Conservation (phyloP, 92 coral and sea anemone genomes). For the Ricordea florida region DNA sequence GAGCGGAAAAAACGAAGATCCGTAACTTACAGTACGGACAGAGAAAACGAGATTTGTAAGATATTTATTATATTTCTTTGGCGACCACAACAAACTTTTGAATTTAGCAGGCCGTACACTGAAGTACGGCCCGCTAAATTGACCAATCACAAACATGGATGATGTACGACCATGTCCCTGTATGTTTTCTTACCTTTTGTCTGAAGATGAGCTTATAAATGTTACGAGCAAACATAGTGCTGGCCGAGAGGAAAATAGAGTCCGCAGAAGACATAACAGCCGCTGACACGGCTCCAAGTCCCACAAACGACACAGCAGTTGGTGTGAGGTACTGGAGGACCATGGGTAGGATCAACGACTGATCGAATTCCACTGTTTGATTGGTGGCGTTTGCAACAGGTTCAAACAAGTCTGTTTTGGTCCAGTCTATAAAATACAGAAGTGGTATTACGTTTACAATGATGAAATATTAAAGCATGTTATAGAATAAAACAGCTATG, state of each 20-base stretch:
- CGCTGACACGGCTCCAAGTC: slow-evolving; percentile 93
- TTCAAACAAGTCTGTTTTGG: slow-evolving; percentile 45
- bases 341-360: slow-evolving; percentile 77
- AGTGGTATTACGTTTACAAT: too few species aligned
- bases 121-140: too few species aligned
- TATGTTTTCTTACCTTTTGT: slow-evolving; percentile 61
- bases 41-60: too few species aligned
- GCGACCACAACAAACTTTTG: too few species aligned
- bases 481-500: not conserved
- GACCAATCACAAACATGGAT: too few species aligned
- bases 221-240: slow-evolving; percentile 87
- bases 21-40: too few species aligned
- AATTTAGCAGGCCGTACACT: too few species aligned
- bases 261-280: slow-evolving; percentile 98
- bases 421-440: slow-evolving; percentile 60
- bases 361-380: not conserved
- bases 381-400: slow-evolving; percentile 35
- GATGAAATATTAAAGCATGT: too few species aligned
- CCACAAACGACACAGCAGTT: slow-evolving; percentile 76
- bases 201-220: slow-evolving; percentile 81
- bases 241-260: slow-evolving; percentile 83
- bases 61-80: too few species aligned
- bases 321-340: slow-evolving; percentile 91
- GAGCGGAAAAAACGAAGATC: too few species aligned
- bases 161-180: too few species aligned